phyloP scores from a whole-genome alignment of 2,113 vertebrate genomes.

The Pelecanus crispus region DNA sequence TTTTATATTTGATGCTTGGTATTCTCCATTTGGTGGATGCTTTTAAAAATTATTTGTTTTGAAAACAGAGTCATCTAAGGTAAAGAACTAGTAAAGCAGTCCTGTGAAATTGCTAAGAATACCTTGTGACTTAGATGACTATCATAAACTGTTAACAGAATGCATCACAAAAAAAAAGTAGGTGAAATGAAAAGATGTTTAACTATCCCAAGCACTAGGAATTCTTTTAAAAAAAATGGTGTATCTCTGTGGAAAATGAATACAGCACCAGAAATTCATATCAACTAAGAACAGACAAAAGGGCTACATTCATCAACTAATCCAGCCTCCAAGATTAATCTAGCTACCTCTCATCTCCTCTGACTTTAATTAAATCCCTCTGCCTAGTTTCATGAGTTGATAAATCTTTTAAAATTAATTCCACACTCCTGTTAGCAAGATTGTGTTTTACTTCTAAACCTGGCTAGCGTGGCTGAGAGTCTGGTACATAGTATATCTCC shows the following conservation, averaged over 20 bases:
- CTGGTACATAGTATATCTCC: neutral
- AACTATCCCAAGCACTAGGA: neutral
- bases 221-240: neutral
- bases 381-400: constrained; percentile 10
- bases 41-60: neutral
- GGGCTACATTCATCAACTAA: neutral
- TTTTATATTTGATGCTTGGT: neutral
- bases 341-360: neutral
- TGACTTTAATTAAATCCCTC: constrained; percentile 41
- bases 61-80: neutral
- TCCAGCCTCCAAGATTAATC: constrained; percentile 16
- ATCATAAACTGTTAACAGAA: neutral
- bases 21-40: neutral
- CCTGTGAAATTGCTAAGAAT: neutral
- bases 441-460: neutral
- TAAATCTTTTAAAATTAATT: constrained; percentile 21
- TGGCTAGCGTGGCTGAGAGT: neutral
- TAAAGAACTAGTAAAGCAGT: neutral
- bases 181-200: neutral
- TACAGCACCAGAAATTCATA: constrained; percentile 14
- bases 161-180: neutral
- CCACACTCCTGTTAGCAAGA: neutral
- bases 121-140: neutral
- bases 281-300: constrained; percentile 5
- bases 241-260: neutral